These are phyloP conservation scores for Imbricaverruca yamaguchii DNA, from an alignment of 2,888 invertebrate genomes.

Conservation along the genomic window DNA sequence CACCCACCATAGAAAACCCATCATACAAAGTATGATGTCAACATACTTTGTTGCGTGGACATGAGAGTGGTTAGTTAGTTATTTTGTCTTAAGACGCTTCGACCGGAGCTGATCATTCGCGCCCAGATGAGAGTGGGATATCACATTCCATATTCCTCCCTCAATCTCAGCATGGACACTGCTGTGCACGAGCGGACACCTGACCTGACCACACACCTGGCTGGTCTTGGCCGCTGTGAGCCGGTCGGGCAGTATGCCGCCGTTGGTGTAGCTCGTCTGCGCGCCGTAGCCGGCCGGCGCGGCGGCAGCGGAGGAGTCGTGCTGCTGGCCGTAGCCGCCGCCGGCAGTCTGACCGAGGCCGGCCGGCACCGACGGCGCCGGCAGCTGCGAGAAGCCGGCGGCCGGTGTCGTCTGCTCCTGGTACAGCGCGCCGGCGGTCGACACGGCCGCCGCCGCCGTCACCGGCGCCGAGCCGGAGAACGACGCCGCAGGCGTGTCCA, in stretches of 20 bases:
- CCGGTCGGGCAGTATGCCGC: constrained; percentile 1
- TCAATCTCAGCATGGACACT: too few relatives aligned
- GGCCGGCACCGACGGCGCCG: constrained; percentile 4
- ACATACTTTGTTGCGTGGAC: too few relatives aligned
- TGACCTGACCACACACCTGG: background rate
- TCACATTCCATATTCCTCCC: too few relatives aligned
- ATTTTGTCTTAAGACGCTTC: too few relatives aligned
- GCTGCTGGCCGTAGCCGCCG: background rate
- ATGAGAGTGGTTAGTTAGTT: too few relatives aligned
- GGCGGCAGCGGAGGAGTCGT: background rate
- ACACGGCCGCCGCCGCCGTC: background rate
- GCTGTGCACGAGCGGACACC: too few relatives aligned
- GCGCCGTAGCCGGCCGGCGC: background rate
- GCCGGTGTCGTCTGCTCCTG: background rate
- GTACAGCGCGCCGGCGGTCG: background rate
- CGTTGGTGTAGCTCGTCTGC: background rate
- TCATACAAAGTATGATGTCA: too few relatives aligned
- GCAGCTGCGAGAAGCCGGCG: background rate
- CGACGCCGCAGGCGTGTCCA: background rate
- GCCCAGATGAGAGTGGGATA: too few relatives aligned
- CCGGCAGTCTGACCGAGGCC: background rate
- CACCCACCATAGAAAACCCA: too few relatives aligned
- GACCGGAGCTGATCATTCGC: too few relatives aligned
- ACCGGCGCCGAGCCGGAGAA: background rate
- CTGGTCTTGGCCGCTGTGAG: background rate